These are phyloP conservation scores for Hephaestus fuliginosus DNA, from an alignment of 2,797 vertebrate genomes.

Conservation along the genomic window DNA sequence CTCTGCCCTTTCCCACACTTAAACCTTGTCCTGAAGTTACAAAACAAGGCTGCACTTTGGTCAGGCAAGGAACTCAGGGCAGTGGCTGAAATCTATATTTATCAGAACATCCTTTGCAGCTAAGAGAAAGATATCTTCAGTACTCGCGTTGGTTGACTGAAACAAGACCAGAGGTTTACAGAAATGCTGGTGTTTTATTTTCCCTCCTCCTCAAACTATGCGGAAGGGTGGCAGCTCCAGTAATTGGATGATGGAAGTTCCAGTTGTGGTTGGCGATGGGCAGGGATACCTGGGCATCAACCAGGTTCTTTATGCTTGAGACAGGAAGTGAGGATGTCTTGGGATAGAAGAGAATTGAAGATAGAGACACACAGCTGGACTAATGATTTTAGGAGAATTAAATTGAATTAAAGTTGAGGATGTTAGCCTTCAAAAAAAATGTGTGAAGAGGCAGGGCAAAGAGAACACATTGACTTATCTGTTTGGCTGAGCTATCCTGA, in stretches of 20 bases:
- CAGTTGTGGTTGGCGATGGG: slow-evolving; percentile 43
- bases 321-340: slow-evolving; percentile 26
- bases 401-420: slow-evolving; percentile 9
- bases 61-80: slow-evolving; percentile 3
- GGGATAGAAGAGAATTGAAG: slow-evolving; percentile 7
- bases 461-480: slow-evolving; percentile 18
- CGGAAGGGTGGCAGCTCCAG: slow-evolving; percentile 13
- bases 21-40: slow-evolving; percentile 6
- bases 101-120: slow-evolving; percentile 7
- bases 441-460: background rate
- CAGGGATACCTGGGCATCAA: slow-evolving; percentile 22
- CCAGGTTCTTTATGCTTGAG: slow-evolving; percentile 15
- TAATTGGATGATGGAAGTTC: slow-evolving; percentile 45
- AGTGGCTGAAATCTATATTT: slow-evolving; percentile 22
- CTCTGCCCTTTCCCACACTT: slow-evolving; percentile 9
- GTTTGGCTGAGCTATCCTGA: slow-evolving; percentile 5
- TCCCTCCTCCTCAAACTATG: background rate
- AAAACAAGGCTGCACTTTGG: slow-evolving; percentile 29
- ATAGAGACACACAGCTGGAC: background rate
- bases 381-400: slow-evolving; percentile 14
- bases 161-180: slow-evolving; percentile 14
- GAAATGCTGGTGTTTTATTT: slow-evolving; percentile 11
- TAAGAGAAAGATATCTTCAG: background rate
- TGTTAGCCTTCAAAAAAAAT: slow-evolving; percentile 19
- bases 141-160: background rate